Evolutionary conservation across 2,888 invertebrate genomes (phyloP).

Genomic region (Hypselothyrea guttata): DNA sequence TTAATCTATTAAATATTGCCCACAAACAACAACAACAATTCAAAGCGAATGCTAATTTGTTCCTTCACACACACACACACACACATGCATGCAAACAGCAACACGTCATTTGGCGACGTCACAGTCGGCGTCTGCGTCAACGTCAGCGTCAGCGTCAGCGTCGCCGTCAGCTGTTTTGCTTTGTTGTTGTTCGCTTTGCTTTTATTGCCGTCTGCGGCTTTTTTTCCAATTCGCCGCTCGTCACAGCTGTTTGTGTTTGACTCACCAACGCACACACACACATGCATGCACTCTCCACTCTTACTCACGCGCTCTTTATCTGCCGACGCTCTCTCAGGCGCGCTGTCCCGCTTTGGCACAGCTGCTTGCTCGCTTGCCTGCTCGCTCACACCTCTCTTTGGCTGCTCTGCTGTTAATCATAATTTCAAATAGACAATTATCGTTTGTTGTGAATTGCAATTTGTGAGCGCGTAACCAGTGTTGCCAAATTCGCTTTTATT

Average conservation of each 20-base stretch:
- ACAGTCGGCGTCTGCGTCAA: constrained; percentile 5
- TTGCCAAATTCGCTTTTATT: no score
- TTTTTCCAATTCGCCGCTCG: constrained; percentile 64
- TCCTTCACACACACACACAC: constrained; percentile 15
- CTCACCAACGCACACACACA: constrained; percentile 7
- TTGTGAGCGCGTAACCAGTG: constrained; percentile 65
- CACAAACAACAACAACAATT: constrained; percentile 21
- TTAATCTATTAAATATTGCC: constrained; percentile 48
- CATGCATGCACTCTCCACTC: constrained; percentile 12
- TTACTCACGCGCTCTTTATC: neutral
- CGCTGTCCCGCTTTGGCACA: no score
- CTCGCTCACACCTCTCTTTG: constrained; percentile 8
- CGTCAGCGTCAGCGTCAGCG: no score
- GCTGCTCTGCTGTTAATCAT: constrained; percentile 59
- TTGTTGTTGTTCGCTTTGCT: constrained; percentile 37
- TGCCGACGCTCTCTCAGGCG: constrained; percentile 6
- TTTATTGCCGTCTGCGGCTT: constrained; percentile 39
- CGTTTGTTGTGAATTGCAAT: constrained; percentile 73
- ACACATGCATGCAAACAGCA: neutral
- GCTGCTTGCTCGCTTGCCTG: neutral
- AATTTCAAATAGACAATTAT: constrained; percentile 77
- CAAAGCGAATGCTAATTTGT: constrained; percentile 30
- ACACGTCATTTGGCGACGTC: neutral
- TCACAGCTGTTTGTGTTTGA: constrained; percentile 71
- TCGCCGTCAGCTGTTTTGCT: constrained; percentile 62